Evolutionary conservation across 2,113 vertebrate genomes (phyloP).

Genomic region (Myiozetetes cayanensis): DNA sequence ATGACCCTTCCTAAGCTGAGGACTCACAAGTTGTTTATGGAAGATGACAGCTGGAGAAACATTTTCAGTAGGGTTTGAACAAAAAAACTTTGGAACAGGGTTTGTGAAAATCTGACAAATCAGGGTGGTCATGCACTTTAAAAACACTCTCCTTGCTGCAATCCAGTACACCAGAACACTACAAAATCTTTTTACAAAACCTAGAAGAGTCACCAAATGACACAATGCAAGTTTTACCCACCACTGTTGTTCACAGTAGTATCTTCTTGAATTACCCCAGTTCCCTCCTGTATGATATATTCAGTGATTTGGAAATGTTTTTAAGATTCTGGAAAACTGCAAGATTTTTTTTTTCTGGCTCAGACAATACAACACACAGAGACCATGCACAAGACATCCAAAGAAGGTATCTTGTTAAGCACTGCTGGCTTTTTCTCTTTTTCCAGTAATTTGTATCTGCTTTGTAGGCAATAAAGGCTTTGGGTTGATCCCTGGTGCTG

Average conservation of each 20-base stretch:
- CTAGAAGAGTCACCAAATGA: neutral
- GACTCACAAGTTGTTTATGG: neutral
- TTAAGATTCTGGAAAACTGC: neutral
- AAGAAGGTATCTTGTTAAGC: neutral
- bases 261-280: neutral
- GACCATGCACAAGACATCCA: rapidly evolving
- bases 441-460: neutral
- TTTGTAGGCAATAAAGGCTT: neutral
- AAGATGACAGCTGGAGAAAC: neutral
- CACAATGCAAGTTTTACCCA: neutral
- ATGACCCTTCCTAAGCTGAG: constrained; percentile 43
- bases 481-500: neutral
- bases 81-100: neutral
- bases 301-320: neutral
- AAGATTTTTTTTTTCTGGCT: neutral
- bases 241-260: neutral
- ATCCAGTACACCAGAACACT: neutral
- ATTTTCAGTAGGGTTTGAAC: neutral
- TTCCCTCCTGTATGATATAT: neutral
- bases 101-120: neutral
- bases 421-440: neutral
- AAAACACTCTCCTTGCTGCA: neutral
- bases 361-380: neutral
- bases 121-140: neutral
- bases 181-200: neutral